Evolutionary conservation across 1,140 invertebrate genomes (phyloP), one percentile per base, ranked within the genome.

Genomic region (Eufriesea mexicana): DNA sequence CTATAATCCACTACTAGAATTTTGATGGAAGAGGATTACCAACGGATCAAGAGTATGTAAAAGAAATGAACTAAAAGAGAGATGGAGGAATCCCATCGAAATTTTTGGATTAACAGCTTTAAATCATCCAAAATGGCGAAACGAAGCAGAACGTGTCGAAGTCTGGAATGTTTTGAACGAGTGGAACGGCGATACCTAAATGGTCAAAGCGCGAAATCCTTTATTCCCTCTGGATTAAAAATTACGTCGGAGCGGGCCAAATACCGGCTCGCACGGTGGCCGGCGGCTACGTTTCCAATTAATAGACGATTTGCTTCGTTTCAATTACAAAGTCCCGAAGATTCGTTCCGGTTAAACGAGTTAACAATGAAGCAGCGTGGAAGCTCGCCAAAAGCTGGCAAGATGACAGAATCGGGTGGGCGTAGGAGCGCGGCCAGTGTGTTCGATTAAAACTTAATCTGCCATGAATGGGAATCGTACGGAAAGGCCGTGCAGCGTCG

Each of bases 381-480:
- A 74, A 74, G 1, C 54, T 42, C 8, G 51, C 71, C 35, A 25
- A 74, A 74, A 74, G 54, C 42, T 74, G 54, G 71, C 55, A 74
- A 74, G 55, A 74, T 47, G 23, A 57, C 71, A 74, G 55, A 47
- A 57, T 45, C 71, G 20, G 35, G n/a, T 14, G 20, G 54, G 23
- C 49, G 66, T 67, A 51, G 25, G 49, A 72, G 18, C 16, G 14
- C 16, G 47, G 18, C n/a, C 49, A 16, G 25, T 62, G 25, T 49
- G 74, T 47, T 35, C 59, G 59, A 54, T 76, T 76, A 76, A 64
- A 79, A 57, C 45, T 70, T 57, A 71, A 71, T 79, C 66, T 51
- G 9, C 35, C 66, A 59, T 71, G 66, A 70, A 79, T 79, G 64
- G 76, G 42, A 78, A 25, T 45, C 25, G 20, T 12, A 20, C 18